Conservation (phyloP, 2,113 vertebrate species). For the Cinclus mexicanus region DNA sequence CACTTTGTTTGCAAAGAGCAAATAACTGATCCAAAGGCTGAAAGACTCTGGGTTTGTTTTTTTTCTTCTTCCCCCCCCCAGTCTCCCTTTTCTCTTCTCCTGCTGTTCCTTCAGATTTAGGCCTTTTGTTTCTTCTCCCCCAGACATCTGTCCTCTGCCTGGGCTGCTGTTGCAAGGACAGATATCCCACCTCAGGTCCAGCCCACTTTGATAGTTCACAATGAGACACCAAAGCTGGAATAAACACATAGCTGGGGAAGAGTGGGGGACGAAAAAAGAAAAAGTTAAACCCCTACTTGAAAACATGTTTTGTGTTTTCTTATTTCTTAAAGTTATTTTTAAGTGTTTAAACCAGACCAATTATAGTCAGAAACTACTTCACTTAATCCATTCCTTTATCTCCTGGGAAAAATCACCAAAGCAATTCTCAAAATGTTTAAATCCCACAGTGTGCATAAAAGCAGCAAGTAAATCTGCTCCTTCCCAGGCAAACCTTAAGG, state of each 20-base stretch:
- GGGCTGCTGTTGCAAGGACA: slow-evolving; percentile 8
- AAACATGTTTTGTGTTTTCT: slow-evolving; percentile 55
- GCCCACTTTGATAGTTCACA: slow-evolving; percentile 27
- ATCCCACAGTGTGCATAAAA: slow-evolving; percentile 62
- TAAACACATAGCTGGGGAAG: background rate
- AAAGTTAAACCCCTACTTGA: slow-evolving; percentile 48
- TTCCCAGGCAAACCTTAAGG: slow-evolving; percentile 59
- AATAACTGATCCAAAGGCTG: slow-evolving; percentile 22
- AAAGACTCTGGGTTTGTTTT: background rate
- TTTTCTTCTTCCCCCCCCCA: fast-evolving
- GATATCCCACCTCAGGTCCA: background rate
- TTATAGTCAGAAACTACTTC: slow-evolving; percentile 66
- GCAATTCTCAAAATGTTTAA: slow-evolving; percentile 66
- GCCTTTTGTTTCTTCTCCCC: slow-evolving; percentile 54
- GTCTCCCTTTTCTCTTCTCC: slow-evolving; percentile 9
- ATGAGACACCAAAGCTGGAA: slow-evolving; percentile 42
- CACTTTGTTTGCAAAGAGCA: slow-evolving; percentile 20
- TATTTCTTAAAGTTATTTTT: slow-evolving; percentile 68
- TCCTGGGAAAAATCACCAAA: slow-evolving; percentile 68
- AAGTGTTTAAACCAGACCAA: slow-evolving; percentile 66
- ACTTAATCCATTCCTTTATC: slow-evolving; percentile 68
- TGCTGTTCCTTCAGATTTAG: slow-evolving; percentile 19
- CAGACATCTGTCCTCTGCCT: slow-evolving; percentile 46
- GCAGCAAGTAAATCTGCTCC: slow-evolving; percentile 61
- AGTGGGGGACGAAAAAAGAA: background rate